Evolutionary conservation across 1,140 invertebrate genomes (phyloP).

Genomic region (Temnothorax longispinosus): DNA sequence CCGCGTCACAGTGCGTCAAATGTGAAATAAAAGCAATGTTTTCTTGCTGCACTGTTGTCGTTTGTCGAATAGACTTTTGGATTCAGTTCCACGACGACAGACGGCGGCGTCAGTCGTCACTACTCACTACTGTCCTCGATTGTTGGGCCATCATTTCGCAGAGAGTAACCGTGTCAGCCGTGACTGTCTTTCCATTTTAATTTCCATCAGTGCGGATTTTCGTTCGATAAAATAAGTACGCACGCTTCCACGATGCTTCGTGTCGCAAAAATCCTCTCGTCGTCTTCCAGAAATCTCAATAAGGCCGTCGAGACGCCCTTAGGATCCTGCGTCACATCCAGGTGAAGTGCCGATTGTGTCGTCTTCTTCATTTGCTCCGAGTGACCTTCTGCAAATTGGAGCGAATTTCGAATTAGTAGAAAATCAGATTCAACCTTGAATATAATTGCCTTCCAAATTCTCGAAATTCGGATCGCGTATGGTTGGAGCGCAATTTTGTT

Average conservation of each 20-base stretch:
- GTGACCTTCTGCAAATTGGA: constrained; percentile 8
- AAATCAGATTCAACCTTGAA: background rate
- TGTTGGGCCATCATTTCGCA: background rate
- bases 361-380: background rate
- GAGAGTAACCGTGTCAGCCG: too few relatives aligned
- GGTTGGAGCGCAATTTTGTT: too few relatives aligned
- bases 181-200: background rate
- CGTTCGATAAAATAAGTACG: background rate
- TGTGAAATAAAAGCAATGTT: too few relatives aligned
- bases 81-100: constrained; percentile 3
- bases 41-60: too few relatives aligned
- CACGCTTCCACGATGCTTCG: constrained; percentile 8
- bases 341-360: background rate
- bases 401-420: background rate
- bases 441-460: too few relatives aligned
- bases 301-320: constrained; percentile 8
- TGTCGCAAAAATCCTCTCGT: background rate
- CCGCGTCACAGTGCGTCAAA: too few relatives aligned
- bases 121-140: too few relatives aligned
- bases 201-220: background rate
- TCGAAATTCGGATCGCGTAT: background rate
- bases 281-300: background rate
- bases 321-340: background rate
- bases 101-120: background rate
- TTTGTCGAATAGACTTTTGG: background rate